These are phyloP conservation scores for Drosophila prostipennis DNA, from an alignment of 2,888 invertebrate species.

Conservation along the genomic window DNA sequence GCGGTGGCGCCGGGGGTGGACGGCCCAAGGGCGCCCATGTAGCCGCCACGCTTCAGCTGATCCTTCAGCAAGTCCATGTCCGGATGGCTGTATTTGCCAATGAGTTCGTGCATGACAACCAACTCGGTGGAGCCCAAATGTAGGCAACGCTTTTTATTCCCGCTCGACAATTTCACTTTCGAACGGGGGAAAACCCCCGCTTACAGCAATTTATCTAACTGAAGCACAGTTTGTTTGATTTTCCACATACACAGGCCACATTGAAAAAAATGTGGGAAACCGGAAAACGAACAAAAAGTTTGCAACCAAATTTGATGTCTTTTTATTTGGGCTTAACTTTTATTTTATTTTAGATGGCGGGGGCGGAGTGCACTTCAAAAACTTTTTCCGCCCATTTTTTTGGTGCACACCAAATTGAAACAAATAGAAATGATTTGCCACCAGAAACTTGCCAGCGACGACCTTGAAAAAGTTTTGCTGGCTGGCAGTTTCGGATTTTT, in stretches of 20 bases:
- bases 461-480: constrained; percentile 61
- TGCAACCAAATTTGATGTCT: constrained; percentile 34
- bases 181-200: constrained; percentile 18
- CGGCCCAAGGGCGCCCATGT: constrained; percentile 49
- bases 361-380: constrained; percentile 41
- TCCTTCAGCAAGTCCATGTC: constrained; percentile 62
- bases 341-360: constrained; percentile 56
- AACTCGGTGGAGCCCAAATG: constrained; percentile 46
- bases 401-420: constrained; percentile 55
- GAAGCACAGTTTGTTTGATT: constrained; percentile 55
- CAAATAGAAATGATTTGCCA: constrained; percentile 66
- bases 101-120: constrained; percentile 51
- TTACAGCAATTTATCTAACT: constrained; percentile 57
- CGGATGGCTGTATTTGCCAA: constrained; percentile 31
- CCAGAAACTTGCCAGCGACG: constrained; percentile 53
- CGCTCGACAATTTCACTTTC: constrained; percentile 66
- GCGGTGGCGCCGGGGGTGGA: constrained; percentile 37
- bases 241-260: constrained; percentile 28
- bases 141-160: constrained; percentile 59
- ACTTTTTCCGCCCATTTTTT: constrained; percentile 46
- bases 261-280: not conserved
- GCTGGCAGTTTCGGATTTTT: constrained; percentile 35
- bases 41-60: constrained; percentile 60
- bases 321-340: constrained; percentile 65
- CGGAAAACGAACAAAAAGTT: constrained; percentile 37